phyloP scores from a whole-genome alignment of 1,140 invertebrate genomes.

The Heliconius himera region DNA sequence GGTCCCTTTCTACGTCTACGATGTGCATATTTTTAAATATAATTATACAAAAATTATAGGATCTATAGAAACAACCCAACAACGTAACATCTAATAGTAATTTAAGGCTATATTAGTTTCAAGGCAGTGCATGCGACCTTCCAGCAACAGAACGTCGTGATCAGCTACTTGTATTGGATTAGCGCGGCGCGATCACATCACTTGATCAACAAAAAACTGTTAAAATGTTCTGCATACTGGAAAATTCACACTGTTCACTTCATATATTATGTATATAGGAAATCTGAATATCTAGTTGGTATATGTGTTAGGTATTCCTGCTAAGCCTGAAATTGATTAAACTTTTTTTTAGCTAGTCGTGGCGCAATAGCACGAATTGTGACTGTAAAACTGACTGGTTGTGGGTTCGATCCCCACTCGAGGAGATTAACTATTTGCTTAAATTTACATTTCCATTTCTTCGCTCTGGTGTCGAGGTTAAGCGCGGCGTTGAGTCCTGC shows the following conservation, averaged over 20 bases:
- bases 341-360: too few relatives aligned
- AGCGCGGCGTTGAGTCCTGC: too few relatives aligned
- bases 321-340: too few relatives aligned
- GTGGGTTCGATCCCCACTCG: too few relatives aligned
- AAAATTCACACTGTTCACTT: conserved; percentile 24
- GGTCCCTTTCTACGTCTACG: too few relatives aligned
- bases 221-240: conserved; percentile 26
- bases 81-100: not conserved
- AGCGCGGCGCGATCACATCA: conserved; percentile 22
- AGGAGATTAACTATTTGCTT: too few relatives aligned
- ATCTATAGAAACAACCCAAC: not conserved
- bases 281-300: not conserved
- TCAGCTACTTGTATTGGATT: conserved; percentile 31
- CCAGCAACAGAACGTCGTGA: conserved; percentile 27
- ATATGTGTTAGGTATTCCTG: not conserved
- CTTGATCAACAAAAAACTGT: conserved; percentile 22
- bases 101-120: not conserved
- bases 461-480: too few relatives aligned
- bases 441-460: too few relatives aligned
- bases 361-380: too few relatives aligned
- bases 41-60: too few relatives aligned
- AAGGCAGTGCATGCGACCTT: conserved; percentile 16
- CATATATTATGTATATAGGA: not conserved
- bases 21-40: too few relatives aligned
- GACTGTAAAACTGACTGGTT: too few relatives aligned